A percentile compares a stretch with the other conserved stretches of the same genome.
These are phyloP conservation scores for Mythimna vitellina DNA, from an alignment of 2,888 invertebrate species.

Conservation along the genomic window DNA sequence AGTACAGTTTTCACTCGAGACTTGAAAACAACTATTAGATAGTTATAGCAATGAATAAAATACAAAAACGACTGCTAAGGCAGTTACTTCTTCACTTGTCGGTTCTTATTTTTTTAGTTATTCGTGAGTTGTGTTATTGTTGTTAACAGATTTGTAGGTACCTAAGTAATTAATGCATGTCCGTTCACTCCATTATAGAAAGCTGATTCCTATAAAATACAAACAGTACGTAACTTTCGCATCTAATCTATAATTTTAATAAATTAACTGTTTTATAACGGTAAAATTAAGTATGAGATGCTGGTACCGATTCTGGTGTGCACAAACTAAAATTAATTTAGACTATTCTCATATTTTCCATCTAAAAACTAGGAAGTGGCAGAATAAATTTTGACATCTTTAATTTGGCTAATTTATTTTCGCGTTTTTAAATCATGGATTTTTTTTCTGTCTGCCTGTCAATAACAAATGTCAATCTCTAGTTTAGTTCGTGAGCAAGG, in stretches of 20 bases:
- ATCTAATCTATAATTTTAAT: slow-evolving; percentile 8
- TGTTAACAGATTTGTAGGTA: slow-evolving; percentile 20
- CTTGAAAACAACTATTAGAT: neutral
- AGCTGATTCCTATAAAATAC: slow-evolving; percentile 8
- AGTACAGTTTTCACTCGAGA: neutral
- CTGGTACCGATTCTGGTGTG: neutral
- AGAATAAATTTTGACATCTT: neutral
- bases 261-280: slow-evolving; percentile 13
- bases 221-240: neutral
- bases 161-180: slow-evolving; percentile 4
- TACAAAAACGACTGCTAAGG: neutral
- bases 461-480: neutral
- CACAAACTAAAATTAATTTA: slow-evolving; percentile 1
- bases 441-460: neutral
- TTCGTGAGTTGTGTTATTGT: slow-evolving; percentile 44
- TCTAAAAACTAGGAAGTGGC: neutral
- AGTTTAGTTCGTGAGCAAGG: neutral
- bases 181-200: slow-evolving; percentile 1
- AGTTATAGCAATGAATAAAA: neutral
- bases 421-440: neutral
- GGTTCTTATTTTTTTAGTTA: neutral
- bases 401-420: neutral
- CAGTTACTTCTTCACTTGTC: neutral
- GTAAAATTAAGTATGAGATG: slow-evolving; percentile 20
- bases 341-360: neutral